These are phyloP conservation scores for Drosophila nasuta DNA, from an alignment of 1,140 invertebrate genomes.

Conservation along the genomic window DNA sequence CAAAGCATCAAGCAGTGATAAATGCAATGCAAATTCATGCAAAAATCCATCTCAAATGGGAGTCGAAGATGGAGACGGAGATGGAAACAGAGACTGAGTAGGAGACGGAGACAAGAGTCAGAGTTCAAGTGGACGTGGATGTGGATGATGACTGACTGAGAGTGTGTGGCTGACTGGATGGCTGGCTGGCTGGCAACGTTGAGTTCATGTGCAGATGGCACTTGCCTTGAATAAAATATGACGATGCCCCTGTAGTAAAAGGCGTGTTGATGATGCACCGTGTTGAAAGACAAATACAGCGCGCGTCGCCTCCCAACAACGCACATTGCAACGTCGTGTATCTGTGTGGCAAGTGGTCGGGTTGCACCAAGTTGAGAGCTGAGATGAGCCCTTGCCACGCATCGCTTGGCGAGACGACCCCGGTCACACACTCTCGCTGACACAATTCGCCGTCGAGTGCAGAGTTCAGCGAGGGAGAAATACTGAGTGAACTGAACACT, in stretches of 20 bases:
- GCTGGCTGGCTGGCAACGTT: constrained; percentile 19
- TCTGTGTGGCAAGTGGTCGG: constrained; percentile 53
- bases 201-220: constrained; percentile 73
- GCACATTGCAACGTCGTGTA: not conserved
- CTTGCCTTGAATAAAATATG: constrained; percentile 82
- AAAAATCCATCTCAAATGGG: constrained; percentile 1
- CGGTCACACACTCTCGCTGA: constrained; percentile 43
- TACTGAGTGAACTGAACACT: not conserved
- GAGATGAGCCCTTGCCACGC: constrained; percentile 12
- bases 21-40: constrained; percentile 8
- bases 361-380: not conserved
- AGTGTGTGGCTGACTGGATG: constrained; percentile 17
- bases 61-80: constrained; percentile 10
- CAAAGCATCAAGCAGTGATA: constrained; percentile 6
- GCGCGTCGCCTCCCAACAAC: constrained; percentile 49
- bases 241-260: constrained; percentile 26
- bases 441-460: constrained; percentile 50
- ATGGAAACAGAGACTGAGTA: not conserved
- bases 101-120: constrained; percentile 18
- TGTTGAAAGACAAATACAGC: constrained; percentile 75
- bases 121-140: constrained; percentile 67
- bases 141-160: constrained; percentile 34
- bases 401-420: constrained; percentile 26
- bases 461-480: constrained; percentile 4
- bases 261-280: constrained; percentile 60